These are phyloP conservation scores for Cataglyphis altisquamis DNA, from an alignment of 2,888 invertebrate genomes.

Conservation along the genomic window DNA sequence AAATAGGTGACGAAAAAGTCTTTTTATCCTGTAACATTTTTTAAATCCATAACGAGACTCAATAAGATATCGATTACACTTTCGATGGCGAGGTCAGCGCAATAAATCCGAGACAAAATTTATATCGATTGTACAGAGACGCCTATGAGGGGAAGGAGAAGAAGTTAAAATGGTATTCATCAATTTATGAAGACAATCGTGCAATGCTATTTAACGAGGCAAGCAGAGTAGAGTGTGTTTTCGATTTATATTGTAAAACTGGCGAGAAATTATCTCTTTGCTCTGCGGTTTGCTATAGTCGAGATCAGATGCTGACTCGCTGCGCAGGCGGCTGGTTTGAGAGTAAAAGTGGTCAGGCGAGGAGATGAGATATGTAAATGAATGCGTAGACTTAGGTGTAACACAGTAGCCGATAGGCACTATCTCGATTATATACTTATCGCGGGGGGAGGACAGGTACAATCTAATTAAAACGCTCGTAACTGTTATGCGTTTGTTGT, in stretches of 20 bases:
- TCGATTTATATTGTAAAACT: slow-evolving; percentile 1
- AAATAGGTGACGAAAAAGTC: slow-evolving; percentile 67
- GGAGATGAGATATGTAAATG: slow-evolving; percentile 55
- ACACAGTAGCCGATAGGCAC: slow-evolving; percentile 33
- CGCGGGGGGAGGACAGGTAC: neutral
- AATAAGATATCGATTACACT: slow-evolving; percentile 77
- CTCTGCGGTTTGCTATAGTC: neutral
- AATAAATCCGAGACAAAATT: slow-evolving; percentile 44
- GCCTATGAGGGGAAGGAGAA: neutral
- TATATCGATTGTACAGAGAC: slow-evolving; percentile 25
- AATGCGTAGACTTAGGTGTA: slow-evolving; percentile 41
- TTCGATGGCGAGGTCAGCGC: slow-evolving; percentile 44
- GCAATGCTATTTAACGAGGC: slow-evolving; percentile 16
- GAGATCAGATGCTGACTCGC: slow-evolving; percentile 7
- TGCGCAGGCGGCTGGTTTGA: slow-evolving; percentile 21
- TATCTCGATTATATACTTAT: slow-evolving; percentile 42
- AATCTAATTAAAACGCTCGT: slow-evolving; percentile 45
- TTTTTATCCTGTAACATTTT: slow-evolving; percentile 50
- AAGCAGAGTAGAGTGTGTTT: neutral
- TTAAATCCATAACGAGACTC: slow-evolving; percentile 60
- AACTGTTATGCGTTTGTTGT: slow-evolving; percentile 1
- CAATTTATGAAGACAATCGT: neutral
- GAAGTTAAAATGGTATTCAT: neutral
- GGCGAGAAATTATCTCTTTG: neutral
- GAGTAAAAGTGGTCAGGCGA: slow-evolving; percentile 49